A percentile compares a stretch with the other conserved stretches of the same genome.
Conservation (phyloP, 2,113 vertebrate genomes). For the Bubo bubo region DNA sequence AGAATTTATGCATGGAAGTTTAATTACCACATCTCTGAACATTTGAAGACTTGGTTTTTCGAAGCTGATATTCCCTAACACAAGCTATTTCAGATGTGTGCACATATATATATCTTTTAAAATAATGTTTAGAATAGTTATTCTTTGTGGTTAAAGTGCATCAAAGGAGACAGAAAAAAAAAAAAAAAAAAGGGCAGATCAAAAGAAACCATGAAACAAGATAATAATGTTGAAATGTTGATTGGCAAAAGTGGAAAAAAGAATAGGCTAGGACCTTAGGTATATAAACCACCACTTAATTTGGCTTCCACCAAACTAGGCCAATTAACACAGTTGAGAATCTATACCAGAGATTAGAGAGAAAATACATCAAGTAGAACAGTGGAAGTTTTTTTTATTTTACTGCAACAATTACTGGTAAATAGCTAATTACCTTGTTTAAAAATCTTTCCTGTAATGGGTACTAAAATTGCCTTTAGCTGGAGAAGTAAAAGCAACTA, state of each 20-base stretch:
- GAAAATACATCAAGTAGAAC: neutral
- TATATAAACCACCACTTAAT: neutral
- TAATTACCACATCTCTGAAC: neutral
- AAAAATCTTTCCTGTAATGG: neutral
- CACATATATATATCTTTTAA: neutral
- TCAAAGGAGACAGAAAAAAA: neutral
- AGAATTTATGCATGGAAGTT: neutral
- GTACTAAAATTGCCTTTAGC: neutral
- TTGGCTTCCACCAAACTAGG: neutral
- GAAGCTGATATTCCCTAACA: neutral
- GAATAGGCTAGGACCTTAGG: neutral
- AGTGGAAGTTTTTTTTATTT: neutral
- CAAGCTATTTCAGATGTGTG: neutral
- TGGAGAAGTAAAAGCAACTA: neutral
- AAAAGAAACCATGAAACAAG: neutral
- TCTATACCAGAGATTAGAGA: neutral
- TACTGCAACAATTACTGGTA: neutral
- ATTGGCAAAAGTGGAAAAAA: neutral
- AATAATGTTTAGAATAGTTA: neutral
- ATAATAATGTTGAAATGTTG: neutral
- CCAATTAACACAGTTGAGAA: neutral
- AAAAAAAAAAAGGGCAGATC: neutral
- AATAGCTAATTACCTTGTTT: neutral
- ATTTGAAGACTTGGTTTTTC: neutral
- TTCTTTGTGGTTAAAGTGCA: neutral